Conservation (phyloP, 1,140 invertebrate species). For the Orchesella cincta region DNA sequence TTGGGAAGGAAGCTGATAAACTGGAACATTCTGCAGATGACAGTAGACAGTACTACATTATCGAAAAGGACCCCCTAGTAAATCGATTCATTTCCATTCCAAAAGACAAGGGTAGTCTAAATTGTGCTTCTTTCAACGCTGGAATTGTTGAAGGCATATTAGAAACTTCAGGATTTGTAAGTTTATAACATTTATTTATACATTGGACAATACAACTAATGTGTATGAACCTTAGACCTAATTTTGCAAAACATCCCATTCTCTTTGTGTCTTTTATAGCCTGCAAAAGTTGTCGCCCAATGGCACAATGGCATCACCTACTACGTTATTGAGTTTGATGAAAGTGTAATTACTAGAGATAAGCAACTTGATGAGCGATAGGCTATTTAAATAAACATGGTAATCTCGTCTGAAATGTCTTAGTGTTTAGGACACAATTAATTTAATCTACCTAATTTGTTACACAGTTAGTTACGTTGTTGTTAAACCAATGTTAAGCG, state of each 20-base stretch:
- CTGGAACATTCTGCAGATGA: conserved; percentile 98
- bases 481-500: too few relatives aligned
- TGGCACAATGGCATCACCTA: conserved; percentile 98
- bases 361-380: conserved; percentile 88
- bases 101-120: conserved; percentile 94
- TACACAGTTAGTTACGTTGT: too few relatives aligned
- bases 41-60: conserved; percentile 95
- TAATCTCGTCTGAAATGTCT: too few relatives aligned
- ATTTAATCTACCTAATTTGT: too few relatives aligned
- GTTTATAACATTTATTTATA: conserved; percentile 52
- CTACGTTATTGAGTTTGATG: conserved; percentile 98
- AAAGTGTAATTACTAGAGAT: conserved; percentile 87
- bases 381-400: conserved; percentile 39
- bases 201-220: background rate
- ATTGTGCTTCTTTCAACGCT: conserved; percentile 97
- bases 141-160: conserved; percentile 96
- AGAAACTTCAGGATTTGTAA: conserved; percentile 93
- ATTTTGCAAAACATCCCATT: background rate
- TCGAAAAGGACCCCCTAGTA: conserved; percentile 95
- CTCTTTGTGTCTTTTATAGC: conserved; percentile 66
- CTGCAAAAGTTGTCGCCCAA: conserved; percentile 93
- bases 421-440: too few relatives aligned
- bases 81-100: conserved; percentile 98
- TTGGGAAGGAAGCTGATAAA: conserved; percentile 98
- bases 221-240: background rate